These are phyloP conservation scores for Dipodomys spectabilis DNA, from an alignment of 2,113 vertebrate genomes.

Conservation along the genomic window DNA sequence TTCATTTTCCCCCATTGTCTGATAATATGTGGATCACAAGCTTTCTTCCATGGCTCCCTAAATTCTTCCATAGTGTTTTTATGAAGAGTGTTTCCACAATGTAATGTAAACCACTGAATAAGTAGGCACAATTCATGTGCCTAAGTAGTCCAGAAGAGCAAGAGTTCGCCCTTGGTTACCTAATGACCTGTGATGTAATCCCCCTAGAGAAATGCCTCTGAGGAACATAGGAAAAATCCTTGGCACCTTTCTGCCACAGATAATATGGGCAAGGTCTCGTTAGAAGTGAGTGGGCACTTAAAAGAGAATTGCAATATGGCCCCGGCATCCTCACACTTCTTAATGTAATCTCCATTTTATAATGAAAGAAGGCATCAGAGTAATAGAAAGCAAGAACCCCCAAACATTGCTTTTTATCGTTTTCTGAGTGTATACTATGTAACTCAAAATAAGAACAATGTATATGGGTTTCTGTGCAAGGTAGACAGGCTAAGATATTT, in stretches of 20 bases:
- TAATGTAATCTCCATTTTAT: neutral
- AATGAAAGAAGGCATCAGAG: neutral
- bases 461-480: neutral
- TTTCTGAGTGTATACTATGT: slow-evolving; percentile 46
- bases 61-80: neutral
- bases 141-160: neutral
- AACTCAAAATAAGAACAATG: neutral
- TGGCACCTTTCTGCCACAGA: neutral
- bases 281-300: neutral
- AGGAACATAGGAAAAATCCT: neutral
- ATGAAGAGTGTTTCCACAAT: neutral
- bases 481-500: neutral
- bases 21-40: no score
- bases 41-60: neutral
- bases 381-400: slow-evolving; percentile 4
- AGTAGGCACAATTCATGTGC: neutral
- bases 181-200: neutral
- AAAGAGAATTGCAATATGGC: neutral
- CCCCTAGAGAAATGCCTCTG: neutral
- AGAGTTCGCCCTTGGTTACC: neutral
- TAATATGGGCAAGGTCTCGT: neutral
- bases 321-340: neutral
- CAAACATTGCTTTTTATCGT: neutral
- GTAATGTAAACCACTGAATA: neutral
- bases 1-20: neutral